Evolutionary conservation across 1,140 invertebrate genomes (phyloP), one percentile per base, ranked within the genome.

Genomic region (Ips nitidus): DNA sequence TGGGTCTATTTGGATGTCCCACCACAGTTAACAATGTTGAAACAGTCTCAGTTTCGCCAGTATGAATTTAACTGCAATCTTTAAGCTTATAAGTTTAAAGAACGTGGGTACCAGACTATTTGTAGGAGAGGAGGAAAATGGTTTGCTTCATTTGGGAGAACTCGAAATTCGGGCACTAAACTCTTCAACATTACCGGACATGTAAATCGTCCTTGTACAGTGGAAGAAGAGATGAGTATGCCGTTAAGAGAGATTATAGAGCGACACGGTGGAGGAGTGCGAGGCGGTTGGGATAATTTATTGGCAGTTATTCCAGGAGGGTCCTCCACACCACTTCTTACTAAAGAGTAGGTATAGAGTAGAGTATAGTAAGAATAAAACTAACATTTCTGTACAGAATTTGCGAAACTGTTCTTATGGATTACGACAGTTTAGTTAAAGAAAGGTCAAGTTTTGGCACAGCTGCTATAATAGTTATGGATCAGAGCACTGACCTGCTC

Each of bases 181-280:
- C 4, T 45, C 43, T 45, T 45, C 8, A 5, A 8, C 80, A 99
- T 99, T 73, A 99, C 97, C 39, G 98, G 98, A 0, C 91, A 63
- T 8, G 43, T 45, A 45, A 45, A 45, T 8, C 4, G 8, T 8
- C 98, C 98, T 0, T 98, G 95, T 78, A 99, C 97, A 1, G 97
- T 99, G 0, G 98, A 99, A 81, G 98, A 99, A 80, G 97, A 99
- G 83, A 99, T 99, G 98, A 98, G 96, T 39, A 94, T 99, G 73
- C 95, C 97, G 0, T 82, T 99, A 52, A 94, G 90, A 76, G 97
- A 99, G 78, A 82, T 99, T 3, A 97, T 99, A 71, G 96, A 99
- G 82, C 84, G 89, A 63, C 98, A 99, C 81, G 93, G 94, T 50
- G 98, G 98, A 42, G 98, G 97, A 47, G 93, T 99, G 1, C 91